These are phyloP conservation scores for Eretmocerus hayati DNA, from an alignment of 2,888 invertebrate genomes.

Conservation along the genomic window DNA sequence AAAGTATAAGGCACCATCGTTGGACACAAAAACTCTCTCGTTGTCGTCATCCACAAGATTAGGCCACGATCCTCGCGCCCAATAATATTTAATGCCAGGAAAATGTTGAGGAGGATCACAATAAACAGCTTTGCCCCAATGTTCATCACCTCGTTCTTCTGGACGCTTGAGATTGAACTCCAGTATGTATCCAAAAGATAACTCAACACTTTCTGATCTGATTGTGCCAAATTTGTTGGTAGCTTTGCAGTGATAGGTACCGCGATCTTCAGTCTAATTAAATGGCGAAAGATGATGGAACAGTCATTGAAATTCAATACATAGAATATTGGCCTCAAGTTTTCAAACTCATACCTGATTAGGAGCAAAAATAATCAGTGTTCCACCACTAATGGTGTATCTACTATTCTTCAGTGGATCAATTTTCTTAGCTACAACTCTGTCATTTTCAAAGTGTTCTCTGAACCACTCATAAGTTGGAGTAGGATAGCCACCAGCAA, in stretches of 20 bases:
- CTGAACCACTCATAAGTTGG: constrained; percentile 87
- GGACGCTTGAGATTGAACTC: constrained; percentile 86
- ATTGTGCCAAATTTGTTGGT: constrained; percentile 84
- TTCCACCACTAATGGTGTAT: constrained; percentile 86
- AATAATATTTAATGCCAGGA: constrained; percentile 81
- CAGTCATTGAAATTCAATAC: background rate
- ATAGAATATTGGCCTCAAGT: too few relatives aligned
- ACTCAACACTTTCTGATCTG: constrained; percentile 76
- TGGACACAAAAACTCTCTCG: constrained; percentile 79
- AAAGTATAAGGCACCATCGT: constrained; percentile 91
- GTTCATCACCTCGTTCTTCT: constrained; percentile 76
- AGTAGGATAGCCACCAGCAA: constrained; percentile 82
- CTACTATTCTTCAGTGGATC: constrained; percentile 69
- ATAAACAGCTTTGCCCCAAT: constrained; percentile 88
- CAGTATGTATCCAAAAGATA: constrained; percentile 82
- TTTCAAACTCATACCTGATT: constrained; percentile 51
- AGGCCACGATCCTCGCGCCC: constrained; percentile 84
- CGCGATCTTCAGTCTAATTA: constrained; percentile 64
- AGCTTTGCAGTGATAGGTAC: constrained; percentile 87
- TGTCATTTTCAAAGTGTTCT: constrained; percentile 78
- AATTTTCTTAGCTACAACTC: constrained; percentile 63
- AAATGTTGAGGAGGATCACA: constrained; percentile 92
- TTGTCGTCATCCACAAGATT: constrained; percentile 91
- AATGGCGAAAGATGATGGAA: background rate
- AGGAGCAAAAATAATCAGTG: constrained; percentile 80